Conservation (phyloP, 2,888 invertebrate species). For the Iphiclides podalirius region DNA sequence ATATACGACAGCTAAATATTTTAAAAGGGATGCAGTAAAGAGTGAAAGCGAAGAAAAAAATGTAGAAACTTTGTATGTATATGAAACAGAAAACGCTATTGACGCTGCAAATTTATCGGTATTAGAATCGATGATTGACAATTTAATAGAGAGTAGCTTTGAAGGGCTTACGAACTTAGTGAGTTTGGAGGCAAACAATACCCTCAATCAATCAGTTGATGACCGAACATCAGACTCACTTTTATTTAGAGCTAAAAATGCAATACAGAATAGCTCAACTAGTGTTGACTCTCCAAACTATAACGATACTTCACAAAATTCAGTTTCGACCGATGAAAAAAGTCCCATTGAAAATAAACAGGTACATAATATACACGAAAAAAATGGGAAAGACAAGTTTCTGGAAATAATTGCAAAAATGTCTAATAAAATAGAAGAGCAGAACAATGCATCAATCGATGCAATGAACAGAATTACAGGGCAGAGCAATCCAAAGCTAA, state of each 20-base stretch:
- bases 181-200: slow-evolving; percentile 11
- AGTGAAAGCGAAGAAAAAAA: slow-evolving; percentile 33
- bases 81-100: slow-evolving; percentile 34
- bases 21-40: slow-evolving; percentile 50
- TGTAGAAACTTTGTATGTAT: slow-evolving; percentile 36
- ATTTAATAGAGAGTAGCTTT: slow-evolving; percentile 48
- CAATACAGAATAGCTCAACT: not conserved
- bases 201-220: slow-evolving; percentile 14
- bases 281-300: not conserved
- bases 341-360: not conserved
- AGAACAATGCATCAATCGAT: slow-evolving; percentile 54
- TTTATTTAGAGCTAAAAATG: slow-evolving; percentile 7
- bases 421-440: slow-evolving; percentile 51
- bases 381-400: slow-evolving; percentile 5
- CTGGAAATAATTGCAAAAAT: slow-evolving; percentile 45
- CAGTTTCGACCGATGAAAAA: not conserved
- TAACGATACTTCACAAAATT: not conserved
- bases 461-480: slow-evolving; percentile 40
- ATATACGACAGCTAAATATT: slow-evolving; percentile 40
- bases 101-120: slow-evolving; percentile 43
- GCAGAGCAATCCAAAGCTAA: slow-evolving; percentile 9
- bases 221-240: slow-evolving; percentile 5
- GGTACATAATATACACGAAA: not conserved
- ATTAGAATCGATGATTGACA: slow-evolving; percentile 50
- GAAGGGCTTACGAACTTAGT: slow-evolving; percentile 32